phyloP scores from a whole-genome alignment of 2,113 vertebrate genomes.

The Trichomycterus rosablanca region DNA sequence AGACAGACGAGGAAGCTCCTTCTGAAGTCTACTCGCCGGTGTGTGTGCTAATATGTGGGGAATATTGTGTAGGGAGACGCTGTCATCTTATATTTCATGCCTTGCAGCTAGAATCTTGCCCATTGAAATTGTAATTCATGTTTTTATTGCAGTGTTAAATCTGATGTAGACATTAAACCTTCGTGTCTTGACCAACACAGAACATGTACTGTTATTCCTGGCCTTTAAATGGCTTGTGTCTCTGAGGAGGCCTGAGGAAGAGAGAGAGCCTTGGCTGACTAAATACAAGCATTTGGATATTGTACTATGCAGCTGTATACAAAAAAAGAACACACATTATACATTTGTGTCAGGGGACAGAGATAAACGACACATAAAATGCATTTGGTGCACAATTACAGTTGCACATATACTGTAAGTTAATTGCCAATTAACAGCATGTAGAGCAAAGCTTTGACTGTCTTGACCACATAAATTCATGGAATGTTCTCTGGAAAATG shows the following conservation, averaged over 20 bases:
- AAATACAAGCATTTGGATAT: neutral
- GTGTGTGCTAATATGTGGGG: conserved; percentile 4
- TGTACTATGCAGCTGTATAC: neutral
- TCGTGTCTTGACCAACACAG: neutral
- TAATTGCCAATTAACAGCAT: too few relatives aligned
- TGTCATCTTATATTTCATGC: conserved; percentile 17
- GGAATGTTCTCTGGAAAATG: too few relatives aligned
- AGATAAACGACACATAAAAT: too few relatives aligned
- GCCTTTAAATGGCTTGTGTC: neutral
- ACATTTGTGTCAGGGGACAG: too few relatives aligned
- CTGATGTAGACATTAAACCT: conserved; percentile 13
- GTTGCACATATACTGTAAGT: too few relatives aligned
- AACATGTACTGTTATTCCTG: conserved; percentile 7
- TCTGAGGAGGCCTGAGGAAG: conserved; percentile 9
- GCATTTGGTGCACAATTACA: too few relatives aligned
- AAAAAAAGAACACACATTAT: too few relatives aligned
- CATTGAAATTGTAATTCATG: neutral
- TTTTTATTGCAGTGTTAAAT: conserved; percentile 4
- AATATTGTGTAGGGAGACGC: conserved; percentile 6
- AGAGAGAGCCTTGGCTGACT: neutral
- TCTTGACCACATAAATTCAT: too few relatives aligned
- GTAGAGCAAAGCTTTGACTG: too few relatives aligned
- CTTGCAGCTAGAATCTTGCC: conserved; percentile 14
- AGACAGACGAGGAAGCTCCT: conserved; percentile 21
- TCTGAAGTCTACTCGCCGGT: neutral